Evolutionary conservation across 2,797 vertebrate species (phyloP).

Genomic region (Champsocephalus gunnari): DNA sequence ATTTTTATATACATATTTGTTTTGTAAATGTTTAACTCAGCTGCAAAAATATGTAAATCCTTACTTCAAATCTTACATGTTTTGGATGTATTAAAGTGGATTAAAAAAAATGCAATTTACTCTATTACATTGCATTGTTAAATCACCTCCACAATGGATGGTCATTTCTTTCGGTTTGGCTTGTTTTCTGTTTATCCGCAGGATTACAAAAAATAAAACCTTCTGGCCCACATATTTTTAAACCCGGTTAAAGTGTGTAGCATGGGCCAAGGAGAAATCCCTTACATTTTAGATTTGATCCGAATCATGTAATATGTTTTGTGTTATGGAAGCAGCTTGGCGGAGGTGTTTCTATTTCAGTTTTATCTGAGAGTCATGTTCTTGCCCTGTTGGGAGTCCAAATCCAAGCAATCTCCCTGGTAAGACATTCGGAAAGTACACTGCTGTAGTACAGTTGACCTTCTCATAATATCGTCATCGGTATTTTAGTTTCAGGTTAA

Average conservation of each 20-base stretch:
- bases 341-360: background rate
- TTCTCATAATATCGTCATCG: constrained; percentile 36
- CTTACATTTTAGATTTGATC: too few relatives aligned
- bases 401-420: constrained; percentile 7
- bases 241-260: too few relatives aligned
- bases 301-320: too few relatives aligned
- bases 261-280: too few relatives aligned
- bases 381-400: constrained; percentile 20
- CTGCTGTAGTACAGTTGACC: constrained; percentile 31
- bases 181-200: too few relatives aligned
- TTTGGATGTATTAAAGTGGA: background rate
- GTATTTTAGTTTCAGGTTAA: constrained; percentile 22
- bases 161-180: too few relatives aligned
- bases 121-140: too few relatives aligned
- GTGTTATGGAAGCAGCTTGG: too few relatives aligned
- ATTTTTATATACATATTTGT: background rate
- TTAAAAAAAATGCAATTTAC: background rate
- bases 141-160: too few relatives aligned
- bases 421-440: constrained; percentile 39
- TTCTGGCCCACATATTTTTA: too few relatives aligned
- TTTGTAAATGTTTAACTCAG: constrained; percentile 13
- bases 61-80: too few relatives aligned
- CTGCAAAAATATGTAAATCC: background rate
- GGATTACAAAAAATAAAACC: too few relatives aligned
- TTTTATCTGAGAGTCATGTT: background rate